Evolutionary conservation across 2,888 invertebrate genomes (phyloP).

Genomic region (Athrips mouffetella): DNA sequence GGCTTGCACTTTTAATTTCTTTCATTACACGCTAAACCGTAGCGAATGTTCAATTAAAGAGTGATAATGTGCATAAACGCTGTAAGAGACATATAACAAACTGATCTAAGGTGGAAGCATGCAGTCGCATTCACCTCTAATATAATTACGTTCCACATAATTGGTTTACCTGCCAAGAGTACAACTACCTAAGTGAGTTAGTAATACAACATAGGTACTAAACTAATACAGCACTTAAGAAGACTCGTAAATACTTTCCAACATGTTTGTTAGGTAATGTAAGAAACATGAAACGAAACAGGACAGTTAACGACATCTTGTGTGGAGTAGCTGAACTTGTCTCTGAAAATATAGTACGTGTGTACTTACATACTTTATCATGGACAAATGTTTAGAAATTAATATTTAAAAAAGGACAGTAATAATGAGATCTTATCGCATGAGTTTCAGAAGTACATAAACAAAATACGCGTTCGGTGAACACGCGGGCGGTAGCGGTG

Average conservation of each 20-base stretch:
- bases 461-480: background rate
- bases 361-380: too few species aligned
- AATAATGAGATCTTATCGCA: background rate
- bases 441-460: background rate
- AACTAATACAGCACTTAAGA: too few species aligned
- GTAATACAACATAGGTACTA: too few species aligned
- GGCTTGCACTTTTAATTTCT: conserved; percentile 39
- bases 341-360: background rate
- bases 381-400: too few species aligned
- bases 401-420: too few species aligned
- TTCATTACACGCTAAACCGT: conserved; percentile 27
- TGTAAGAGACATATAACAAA: conserved; percentile 16
- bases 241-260: too few species aligned
- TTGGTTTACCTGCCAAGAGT: conserved; percentile 49
- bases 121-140: conserved; percentile 42
- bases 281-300: conserved; percentile 6
- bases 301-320: conserved; percentile 30
- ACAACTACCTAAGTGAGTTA: too few species aligned
- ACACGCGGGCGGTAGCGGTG: conserved; percentile 49
- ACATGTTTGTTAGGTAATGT: too few species aligned
- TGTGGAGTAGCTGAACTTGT: conserved; percentile 24
- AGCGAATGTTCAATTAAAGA: background rate
- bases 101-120: conserved; percentile 28
- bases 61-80: background rate
- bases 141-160: conserved; percentile 52